phyloP scores from a whole-genome alignment of 2,113 vertebrate genomes.

The Oryzias woworae region DNA sequence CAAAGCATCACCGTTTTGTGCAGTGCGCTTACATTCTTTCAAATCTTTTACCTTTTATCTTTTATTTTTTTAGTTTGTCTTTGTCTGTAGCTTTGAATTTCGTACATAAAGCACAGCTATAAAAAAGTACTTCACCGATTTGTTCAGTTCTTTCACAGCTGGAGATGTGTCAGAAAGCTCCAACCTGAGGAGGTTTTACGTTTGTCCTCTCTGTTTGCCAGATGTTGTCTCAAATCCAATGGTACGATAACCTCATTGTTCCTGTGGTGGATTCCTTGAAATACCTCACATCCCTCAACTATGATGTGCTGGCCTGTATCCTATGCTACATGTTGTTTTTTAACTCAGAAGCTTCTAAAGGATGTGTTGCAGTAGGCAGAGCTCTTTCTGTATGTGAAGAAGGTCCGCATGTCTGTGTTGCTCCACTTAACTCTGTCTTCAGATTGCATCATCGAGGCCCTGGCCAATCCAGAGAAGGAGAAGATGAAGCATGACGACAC shows the following conservation, averaged over 20 bases:
- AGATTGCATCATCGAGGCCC: conserved; percentile 99
- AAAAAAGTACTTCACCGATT: no score
- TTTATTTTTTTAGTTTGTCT: no score
- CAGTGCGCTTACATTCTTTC: no score
- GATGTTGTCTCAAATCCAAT: conserved; percentile 99
- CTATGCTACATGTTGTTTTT: conserved; percentile 53
- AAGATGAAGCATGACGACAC: conserved; percentile 99
- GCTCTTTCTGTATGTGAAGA: not conserved
- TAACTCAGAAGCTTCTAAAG: not conserved
- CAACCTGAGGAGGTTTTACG: no score
- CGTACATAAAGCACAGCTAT: no score
- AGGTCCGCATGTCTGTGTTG: not conserved
- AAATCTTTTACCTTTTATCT: no score
- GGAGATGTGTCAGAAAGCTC: no score
- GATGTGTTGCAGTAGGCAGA: not conserved
- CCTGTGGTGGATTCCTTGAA: conserved; percentile 98
- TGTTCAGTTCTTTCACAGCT: no score
- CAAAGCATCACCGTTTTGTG: no score
- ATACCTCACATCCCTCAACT: conserved; percentile 98
- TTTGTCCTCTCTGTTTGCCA: conserved; percentile 54
- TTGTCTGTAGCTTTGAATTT: no score
- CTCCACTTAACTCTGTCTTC: conserved; percentile 75
- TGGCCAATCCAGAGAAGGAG: conserved; percentile 98
- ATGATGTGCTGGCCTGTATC: conserved; percentile 99
- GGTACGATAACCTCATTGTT: conserved; percentile 97